Evolutionary conservation across 2,113 vertebrate species (phyloP), one percentile per base, ranked within the genome.

Genomic region (Eidolon helvum): DNA sequence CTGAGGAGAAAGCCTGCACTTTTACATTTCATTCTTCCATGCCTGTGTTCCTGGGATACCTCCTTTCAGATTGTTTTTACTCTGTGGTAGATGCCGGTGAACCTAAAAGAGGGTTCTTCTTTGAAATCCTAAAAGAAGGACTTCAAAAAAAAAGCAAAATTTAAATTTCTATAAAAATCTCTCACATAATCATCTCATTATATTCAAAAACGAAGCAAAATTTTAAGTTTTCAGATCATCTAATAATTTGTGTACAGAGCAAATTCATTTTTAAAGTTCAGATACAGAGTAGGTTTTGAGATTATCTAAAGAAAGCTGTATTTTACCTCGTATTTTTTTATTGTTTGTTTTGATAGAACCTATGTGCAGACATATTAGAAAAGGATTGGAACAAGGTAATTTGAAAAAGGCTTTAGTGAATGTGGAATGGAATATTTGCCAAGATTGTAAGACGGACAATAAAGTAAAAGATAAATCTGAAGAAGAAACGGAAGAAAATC

Each of bases 301-400:
- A 45, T 91, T 75, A 95, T 61, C 38, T 66, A 26, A 96, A 82
- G 53, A 65, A 94, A 77, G 30, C 2, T 10, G 4, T 61, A 33
- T 92, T 85, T 82, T 48, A 61, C 10, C 43, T 95, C 30, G 2
- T 72, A 21, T 50, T 92, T 35, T 11, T 66, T 80, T 43, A 45
- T 87, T 95, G n/a, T 61, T 82, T 96, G 66, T 97, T 95, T 96
- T 79, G 66, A 40, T 92, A 99, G 99, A 98, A 96, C 98, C 98
- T 45, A 77, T 93, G 24, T 99, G 99, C 97, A 99, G 97, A 59
- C 99, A 99, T 78, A 98, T 99, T 85, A 99, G 99, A 90, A 99
- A 99, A 98, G 99, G 99, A 94, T 57, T 99, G 94, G 99, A 99
- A 24, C 99, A 99, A 96, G 97, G 98, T 84, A 98, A 99, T 35